Evolutionary conservation across 2,797 vertebrate species (phyloP).

Genomic region (Chelidonichthys spinosus): DNA sequence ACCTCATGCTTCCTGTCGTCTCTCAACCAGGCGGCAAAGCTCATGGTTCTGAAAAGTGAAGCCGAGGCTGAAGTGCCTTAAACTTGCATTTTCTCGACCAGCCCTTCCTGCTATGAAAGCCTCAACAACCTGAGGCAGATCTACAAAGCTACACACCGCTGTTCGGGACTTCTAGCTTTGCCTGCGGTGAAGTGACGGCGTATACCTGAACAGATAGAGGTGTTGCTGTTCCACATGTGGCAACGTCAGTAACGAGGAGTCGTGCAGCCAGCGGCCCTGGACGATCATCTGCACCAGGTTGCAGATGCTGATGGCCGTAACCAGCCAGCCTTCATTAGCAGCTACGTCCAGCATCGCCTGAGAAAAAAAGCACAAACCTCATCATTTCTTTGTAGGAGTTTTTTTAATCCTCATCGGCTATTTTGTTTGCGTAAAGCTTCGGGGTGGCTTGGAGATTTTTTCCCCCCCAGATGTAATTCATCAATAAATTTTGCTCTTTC

Average conservation of each 20-base stretch:
- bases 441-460: not conserved
- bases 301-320: constrained; percentile 90
- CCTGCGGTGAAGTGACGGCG: not conserved
- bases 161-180: not conserved
- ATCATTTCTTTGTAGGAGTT: not conserved
- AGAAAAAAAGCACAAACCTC: not conserved
- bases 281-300: constrained; percentile 95
- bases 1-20: constrained; percentile 31
- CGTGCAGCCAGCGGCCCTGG: constrained; percentile 93
- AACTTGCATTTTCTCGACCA: no score
- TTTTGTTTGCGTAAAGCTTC: not conserved
- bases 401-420: no score
- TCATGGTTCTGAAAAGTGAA: no score
- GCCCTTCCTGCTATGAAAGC: not conserved
- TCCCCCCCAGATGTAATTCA: not conserved
- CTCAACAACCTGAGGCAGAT: not conserved
- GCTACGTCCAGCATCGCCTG: constrained; percentile 97
- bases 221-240: constrained; percentile 91
- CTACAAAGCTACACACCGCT: not conserved
- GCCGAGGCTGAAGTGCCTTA: no score
- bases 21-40: not conserved
- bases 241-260: constrained; percentile 91
- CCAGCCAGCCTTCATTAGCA: constrained; percentile 95
- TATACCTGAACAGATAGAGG: constrained; percentile 92
- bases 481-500: not conserved